Evolutionary conservation across 2,797 vertebrate species (phyloP).

Genomic region (Nothura maculosa): DNA sequence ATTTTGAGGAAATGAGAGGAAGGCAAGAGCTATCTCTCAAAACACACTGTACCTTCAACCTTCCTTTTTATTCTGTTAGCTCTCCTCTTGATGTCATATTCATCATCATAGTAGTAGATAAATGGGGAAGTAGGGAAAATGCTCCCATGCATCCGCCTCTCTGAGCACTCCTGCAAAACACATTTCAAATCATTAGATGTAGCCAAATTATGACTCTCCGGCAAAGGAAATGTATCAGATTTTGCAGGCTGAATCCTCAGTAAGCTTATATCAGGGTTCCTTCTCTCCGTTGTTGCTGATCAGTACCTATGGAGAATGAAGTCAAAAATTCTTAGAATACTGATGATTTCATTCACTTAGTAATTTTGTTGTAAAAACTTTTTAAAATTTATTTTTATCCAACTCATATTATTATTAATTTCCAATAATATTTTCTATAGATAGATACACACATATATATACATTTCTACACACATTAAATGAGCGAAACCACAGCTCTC

Average conservation of each 20-base stretch:
- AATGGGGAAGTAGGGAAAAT: conserved; percentile 85
- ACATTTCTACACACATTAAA: accelerated
- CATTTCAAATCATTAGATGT: conserved; percentile 2
- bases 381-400: too few species aligned
- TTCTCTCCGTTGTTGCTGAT: not conserved
- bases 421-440: not conserved
- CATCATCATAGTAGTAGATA: conserved; percentile 87
- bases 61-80: conserved; percentile 79
- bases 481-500: not conserved
- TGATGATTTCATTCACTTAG: not conserved
- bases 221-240: not conserved
- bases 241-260: not conserved
- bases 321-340: not conserved
- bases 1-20: not conserved
- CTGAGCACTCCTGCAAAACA: conserved; percentile 86
- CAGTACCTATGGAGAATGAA: not conserved
- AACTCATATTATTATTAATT: not conserved
- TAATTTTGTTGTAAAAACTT: too few species aligned
- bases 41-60: conserved; percentile 81
- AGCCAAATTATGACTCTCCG: not conserved
- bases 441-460: too few species aligned
- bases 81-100: conserved; percentile 80
- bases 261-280: not conserved
- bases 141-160: conserved; percentile 87
- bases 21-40: not conserved